A percentile compares a stretch with the other conserved stretches of the same genome.
These are phyloP conservation scores for Scatophagus argus DNA, from an alignment of 2,113 vertebrate species.

Conservation along the genomic window DNA sequence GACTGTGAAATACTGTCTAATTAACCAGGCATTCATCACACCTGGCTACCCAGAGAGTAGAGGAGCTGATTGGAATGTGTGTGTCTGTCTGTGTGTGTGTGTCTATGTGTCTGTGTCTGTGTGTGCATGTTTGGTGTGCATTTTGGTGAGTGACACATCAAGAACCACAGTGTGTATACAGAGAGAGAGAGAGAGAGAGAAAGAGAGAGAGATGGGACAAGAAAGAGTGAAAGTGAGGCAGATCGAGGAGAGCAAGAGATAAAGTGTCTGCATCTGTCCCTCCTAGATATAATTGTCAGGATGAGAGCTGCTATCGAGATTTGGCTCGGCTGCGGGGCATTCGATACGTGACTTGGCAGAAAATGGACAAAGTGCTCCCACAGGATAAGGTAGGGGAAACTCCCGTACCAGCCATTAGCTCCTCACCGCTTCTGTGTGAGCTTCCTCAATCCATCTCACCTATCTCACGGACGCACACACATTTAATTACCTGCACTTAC, in stretches of 20 bases:
- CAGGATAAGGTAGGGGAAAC: constrained; percentile 91
- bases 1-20: constrained; percentile 75
- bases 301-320: constrained; percentile 96
- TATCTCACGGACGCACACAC: constrained; percentile 20
- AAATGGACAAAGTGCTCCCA: constrained; percentile 91
- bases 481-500: constrained; percentile 19
- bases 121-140: constrained; percentile 20
- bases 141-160: constrained; percentile 24
- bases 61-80: constrained; percentile 25
- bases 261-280: constrained; percentile 75
- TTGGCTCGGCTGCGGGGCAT: constrained; percentile 94
- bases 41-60: constrained; percentile 42
- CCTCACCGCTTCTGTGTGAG: constrained; percentile 5
- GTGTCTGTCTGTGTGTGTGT: neutral
- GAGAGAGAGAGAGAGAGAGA: neutral
- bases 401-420: constrained; percentile 43
- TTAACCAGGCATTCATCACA: constrained; percentile 79
- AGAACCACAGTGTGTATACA: constrained; percentile 26
- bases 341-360: constrained; percentile 94
- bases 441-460: constrained; percentile 20
- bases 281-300: constrained; percentile 96
- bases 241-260: constrained; percentile 51
- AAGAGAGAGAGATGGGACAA: neutral
- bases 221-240: constrained; percentile 49
- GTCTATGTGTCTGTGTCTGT: neutral